Base-by-base conservation (phyloP, 2,113 vertebrate genomes). In the Stegastes partitus region DNA sequence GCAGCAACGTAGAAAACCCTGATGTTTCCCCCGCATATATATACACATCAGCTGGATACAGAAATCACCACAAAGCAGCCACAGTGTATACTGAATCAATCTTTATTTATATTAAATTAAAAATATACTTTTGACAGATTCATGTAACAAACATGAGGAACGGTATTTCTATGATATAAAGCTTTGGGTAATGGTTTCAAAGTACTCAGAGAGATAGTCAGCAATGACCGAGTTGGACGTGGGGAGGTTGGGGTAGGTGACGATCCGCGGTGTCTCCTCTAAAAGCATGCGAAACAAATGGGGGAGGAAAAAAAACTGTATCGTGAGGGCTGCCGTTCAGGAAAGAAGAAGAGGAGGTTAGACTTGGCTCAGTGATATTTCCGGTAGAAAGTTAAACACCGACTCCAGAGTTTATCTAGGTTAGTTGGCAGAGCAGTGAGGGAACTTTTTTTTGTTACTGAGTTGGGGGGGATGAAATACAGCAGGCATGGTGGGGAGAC, bases 61-160 rank as follows among this genome's bases (percentile, higher is more conserved):
- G 69, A 68, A 65, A 59, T 15, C 25, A 68, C 34, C 66, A 70
- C 11, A 28, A 51, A 63, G 78, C 4, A 31, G 82, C 65, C 2
- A 28, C 71, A 68, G 25, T 16, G 50, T 79, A 83, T 97, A 97
- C 95, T 95, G 96, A 97, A 97, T 99, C 97, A 95, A 98, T 97
- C 96, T 98, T 98, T 96, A 97, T 99, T 99, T 96, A 98, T 99
- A 98, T 98, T 98, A 99, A 99, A 98, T 98, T 98, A 98, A 99
- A 99, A 99, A 99, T 99, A 99, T 98, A 99, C 96, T 97, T 99
- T 96, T 96, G 97, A 98, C 97, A 98, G 96, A 97, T 98, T 98
- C 96, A 98, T 98, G 96, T 98, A 98, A 97, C 97, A 99, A 98
- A 99, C 97, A 98, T 95, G 96, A 96, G 96, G 96, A 97, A 96